Evolutionary conservation across 2,113 vertebrate species (phyloP).

Genomic region (Ellobius talpinus): DNA sequence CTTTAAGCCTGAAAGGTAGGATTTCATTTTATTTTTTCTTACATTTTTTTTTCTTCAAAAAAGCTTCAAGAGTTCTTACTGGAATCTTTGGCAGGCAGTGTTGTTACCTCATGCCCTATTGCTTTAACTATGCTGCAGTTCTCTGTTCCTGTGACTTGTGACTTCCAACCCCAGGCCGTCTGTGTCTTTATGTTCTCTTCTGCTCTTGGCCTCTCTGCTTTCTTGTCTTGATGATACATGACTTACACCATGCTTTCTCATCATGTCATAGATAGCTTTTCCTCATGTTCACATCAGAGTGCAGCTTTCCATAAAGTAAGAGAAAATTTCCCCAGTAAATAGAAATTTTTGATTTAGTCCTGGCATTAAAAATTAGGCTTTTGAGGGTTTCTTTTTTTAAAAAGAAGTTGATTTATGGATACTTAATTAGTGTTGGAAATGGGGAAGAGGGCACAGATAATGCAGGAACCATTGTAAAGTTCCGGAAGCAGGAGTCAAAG

Average conservation of each 20-base stretch:
- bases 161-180: not conserved
- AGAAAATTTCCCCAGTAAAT: constrained; percentile 6
- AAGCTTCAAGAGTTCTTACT: not conserved
- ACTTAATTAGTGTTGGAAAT: constrained; percentile 52
- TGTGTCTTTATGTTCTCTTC: not conserved
- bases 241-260: not conserved
- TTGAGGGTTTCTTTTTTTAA: not conserved
- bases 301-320: not conserved
- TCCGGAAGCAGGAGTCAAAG: constrained; percentile 19
- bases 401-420: not conserved
- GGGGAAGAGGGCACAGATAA: not conserved
- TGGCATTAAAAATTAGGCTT: not conserved
- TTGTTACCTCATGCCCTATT: not conserved
- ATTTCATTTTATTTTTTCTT: constrained; percentile 59
- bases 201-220: not conserved
- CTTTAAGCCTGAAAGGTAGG: constrained; percentile 99
- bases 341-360: constrained; percentile 2
- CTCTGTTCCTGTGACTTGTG: not conserved
- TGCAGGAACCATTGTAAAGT: constrained; percentile 7
- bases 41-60: constrained; percentile 63
- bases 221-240: constrained; percentile 12
- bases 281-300: not conserved
- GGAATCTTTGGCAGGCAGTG: not conserved
- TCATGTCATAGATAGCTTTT: constrained; percentile 5
- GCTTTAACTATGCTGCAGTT: not conserved